phyloP scores from a whole-genome alignment of 2,888 invertebrate species.

The Aphodius granarius region DNA sequence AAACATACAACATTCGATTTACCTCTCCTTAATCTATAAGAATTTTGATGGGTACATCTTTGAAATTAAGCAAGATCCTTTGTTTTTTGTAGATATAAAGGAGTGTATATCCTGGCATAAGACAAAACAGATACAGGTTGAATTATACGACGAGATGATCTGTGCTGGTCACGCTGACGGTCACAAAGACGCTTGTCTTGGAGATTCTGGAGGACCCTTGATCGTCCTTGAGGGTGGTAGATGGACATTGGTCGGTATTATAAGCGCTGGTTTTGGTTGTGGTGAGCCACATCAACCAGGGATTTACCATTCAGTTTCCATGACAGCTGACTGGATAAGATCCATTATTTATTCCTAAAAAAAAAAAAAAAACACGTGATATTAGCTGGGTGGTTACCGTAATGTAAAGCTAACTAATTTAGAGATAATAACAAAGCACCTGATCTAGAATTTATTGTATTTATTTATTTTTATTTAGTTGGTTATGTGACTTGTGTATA shows the following conservation, averaged over 20 bases:
- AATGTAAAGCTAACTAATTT: neutral
- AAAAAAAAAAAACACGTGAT: neutral
- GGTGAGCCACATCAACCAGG: conserved; percentile 85
- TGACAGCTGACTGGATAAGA: conserved; percentile 70
- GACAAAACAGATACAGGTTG: conserved; percentile 77
- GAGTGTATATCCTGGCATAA: conserved; percentile 82
- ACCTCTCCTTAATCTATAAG: no score
- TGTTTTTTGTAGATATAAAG: conserved; percentile 64
- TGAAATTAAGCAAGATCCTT: no score
- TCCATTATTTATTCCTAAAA: conserved; percentile 53
- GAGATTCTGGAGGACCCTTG: conserved; percentile 81
- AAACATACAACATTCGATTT: no score
- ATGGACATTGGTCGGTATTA: conserved; percentile 79
- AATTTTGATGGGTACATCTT: no score
- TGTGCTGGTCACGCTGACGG: conserved; percentile 85
- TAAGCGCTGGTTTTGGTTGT: conserved; percentile 84
- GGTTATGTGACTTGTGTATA: neutral
- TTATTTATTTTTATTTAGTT: neutral
- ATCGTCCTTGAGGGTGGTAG: conserved; percentile 69
- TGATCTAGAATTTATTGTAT: neutral
- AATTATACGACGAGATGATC: conserved; percentile 77
- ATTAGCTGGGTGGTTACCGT: neutral
- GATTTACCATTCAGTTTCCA: conserved; percentile 79
- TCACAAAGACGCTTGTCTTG: conserved; percentile 80
- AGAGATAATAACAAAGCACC: neutral